Evolutionary conservation across 2,888 invertebrate genomes (phyloP).

Genomic region (Lissocephala sabroskyi): DNA sequence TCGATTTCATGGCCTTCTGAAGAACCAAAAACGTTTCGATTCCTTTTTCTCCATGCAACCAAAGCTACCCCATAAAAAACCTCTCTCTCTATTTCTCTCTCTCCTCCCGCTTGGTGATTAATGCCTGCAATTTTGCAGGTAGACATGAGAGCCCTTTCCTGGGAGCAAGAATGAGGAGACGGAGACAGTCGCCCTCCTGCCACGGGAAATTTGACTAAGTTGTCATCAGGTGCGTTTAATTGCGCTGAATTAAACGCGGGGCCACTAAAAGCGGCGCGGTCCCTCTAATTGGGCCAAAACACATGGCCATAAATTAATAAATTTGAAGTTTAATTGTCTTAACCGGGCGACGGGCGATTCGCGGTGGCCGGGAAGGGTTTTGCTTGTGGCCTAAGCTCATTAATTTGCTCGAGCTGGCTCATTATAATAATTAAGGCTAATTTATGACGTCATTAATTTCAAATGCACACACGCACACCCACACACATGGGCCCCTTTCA

Average conservation of each 20-base stretch:
- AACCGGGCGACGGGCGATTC: not conserved
- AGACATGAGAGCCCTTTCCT: too few species aligned
- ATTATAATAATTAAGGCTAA: constrained; percentile 67
- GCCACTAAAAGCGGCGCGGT: constrained; percentile 41
- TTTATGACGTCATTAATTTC: constrained; percentile 64
- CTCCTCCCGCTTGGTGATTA: too few species aligned
- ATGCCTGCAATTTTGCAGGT: too few species aligned
- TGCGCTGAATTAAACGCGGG: constrained; percentile 66
- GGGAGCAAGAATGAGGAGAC: too few species aligned
- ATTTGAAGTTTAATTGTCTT: constrained; percentile 65
- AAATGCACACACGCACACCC: constrained; percentile 20
- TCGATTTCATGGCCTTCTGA: too few species aligned
- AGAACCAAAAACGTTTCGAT: too few species aligned
- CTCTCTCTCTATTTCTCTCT: too few species aligned
- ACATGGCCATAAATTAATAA: constrained; percentile 63
- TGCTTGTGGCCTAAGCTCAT: constrained; percentile 24
- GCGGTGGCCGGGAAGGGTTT: not conserved
- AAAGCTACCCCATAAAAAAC: too few species aligned
- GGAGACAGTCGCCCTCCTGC: too few species aligned
- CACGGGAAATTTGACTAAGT: too few species aligned
- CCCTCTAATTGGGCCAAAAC: constrained; percentile 54
- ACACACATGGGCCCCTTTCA: not conserved
- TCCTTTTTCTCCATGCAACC: too few species aligned
- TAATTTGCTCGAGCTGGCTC: constrained; percentile 50
- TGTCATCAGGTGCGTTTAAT: constrained; percentile 70